Percentiles rank a stretch among this genome's conserved stretches.
Conservation (phyloP, 2,797 vertebrate species). For the Poliocrania exsul region DNA sequence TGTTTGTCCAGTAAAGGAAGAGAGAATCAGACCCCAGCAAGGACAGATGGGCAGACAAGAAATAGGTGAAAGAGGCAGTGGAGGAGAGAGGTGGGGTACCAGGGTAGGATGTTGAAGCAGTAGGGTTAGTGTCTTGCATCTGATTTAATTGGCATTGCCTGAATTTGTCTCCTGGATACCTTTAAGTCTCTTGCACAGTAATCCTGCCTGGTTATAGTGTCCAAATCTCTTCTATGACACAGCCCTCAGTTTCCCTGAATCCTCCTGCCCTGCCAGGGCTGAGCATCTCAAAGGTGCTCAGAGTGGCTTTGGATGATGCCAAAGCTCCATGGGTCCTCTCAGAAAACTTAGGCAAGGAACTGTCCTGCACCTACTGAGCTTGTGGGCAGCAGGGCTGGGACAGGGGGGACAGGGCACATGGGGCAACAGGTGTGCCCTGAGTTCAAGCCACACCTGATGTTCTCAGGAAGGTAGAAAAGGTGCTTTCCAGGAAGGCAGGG, state of each 20-base stretch:
- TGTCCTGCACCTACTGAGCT: background rate
- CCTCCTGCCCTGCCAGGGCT: background rate
- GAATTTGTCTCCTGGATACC: background rate
- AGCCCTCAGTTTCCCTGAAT: background rate
- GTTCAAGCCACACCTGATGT: background rate
- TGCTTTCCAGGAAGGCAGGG: background rate
- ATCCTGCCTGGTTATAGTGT: background rate
- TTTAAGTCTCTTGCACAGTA: background rate
- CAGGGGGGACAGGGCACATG: rapidly evolving
- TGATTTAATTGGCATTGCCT: background rate
- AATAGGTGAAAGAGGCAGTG: background rate
- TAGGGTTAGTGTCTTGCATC: background rate
- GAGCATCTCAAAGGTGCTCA: background rate
- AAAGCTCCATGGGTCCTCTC: background rate
- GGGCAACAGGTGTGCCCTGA: background rate
- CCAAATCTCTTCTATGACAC: background rate
- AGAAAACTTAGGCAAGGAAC: background rate
- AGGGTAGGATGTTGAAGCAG: background rate
- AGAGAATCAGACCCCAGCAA: background rate
- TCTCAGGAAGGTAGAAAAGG: background rate
- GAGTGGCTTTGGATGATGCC: background rate
- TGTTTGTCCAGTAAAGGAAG: background rate
- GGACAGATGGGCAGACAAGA: background rate
- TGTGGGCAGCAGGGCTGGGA: rapidly evolving
- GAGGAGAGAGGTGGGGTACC: background rate